Conservation (phyloP, 2,797 vertebrate species). For the Tapera naevia region DNA sequence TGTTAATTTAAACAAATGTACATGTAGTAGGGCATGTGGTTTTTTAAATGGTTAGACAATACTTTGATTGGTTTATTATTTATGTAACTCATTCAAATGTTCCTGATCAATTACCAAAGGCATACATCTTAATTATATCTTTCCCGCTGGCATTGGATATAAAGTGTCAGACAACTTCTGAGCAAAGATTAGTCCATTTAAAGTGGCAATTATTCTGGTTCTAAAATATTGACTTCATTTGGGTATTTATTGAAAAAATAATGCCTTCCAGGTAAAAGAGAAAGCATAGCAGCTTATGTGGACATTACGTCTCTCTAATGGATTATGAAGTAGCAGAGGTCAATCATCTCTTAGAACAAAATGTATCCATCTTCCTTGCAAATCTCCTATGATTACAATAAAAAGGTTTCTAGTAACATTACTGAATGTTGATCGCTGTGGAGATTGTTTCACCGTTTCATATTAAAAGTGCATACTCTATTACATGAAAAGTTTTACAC, state of each 20-base stretch:
- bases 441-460: not conserved
- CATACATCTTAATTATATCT: conserved; percentile 59
- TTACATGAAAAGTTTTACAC: not conserved
- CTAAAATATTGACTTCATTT: conserved; percentile 64
- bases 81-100: conserved; percentile 58
- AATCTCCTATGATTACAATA: not conserved
- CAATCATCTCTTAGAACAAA: not conserved
- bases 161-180: conserved; percentile 32
- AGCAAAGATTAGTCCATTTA: conserved; percentile 31
- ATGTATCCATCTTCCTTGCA: not conserved
- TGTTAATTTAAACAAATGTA: conserved; percentile 61
- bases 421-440: not conserved
- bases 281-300: not conserved
- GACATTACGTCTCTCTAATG: not conserved
- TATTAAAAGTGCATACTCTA: not conserved
- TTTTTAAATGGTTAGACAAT: conserved; percentile 18
- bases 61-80: conserved; percentile 65
- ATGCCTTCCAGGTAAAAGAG: conserved; percentile 19
- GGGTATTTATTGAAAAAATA: conserved; percentile 38
- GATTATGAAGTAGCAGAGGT: conserved; percentile 27
- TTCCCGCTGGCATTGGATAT: conserved; percentile 23
- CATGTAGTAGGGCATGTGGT: conserved; percentile 1
- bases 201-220: conserved; percentile 30
- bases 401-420: not conserved
- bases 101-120: conserved; percentile 50